Evolutionary conservation across 2,888 invertebrate species (phyloP), one percentile per base, ranked within the genome.

Genomic region (Amphipyra tragopoginis): DNA sequence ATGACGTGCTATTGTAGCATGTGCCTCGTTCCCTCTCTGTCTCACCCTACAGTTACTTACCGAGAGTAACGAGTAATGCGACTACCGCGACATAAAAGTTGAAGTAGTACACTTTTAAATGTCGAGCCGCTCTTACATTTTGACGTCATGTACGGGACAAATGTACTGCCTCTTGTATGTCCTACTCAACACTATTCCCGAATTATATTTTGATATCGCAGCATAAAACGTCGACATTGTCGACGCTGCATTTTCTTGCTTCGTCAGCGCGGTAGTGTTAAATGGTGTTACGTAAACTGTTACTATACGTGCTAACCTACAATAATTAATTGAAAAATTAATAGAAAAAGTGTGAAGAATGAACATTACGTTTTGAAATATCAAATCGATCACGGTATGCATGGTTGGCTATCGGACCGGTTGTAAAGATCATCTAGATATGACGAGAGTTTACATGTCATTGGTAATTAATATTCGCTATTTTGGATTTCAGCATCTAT

Each of bases 341-440:
- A 11, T 47, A 51, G 29, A n/a, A 53, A 54, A 61, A 62, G 47
- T 52, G 39, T 55, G 42, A 11, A 39, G 14, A 61, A 57, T 53
- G n/a, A 47, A 13, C 29, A 6, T 40, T 40, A 13, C 13, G 40
- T 40, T 40, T 1, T 14, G 26, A 29, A 26, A n/a, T 8, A 40
- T 13, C 29, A 38, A 40, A 26, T 40, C 15, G 39, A 29, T 40
- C 40, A 40, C 50, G 8, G 26, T 13, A 40, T 50, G n/a, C 39
- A 40, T 40, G 40, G n/a, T 36, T 50, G 26, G 0, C 13, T 11
- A 7, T 14, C 1, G 21, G 9, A 50, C 50, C 29, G 29, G 50
- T 50, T 50, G 3, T 15, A n/a, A 13, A 39, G 21, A 10, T 29
- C 40, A 40, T 40, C 21, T 3, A 42, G 7, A 29, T 13, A 50